phyloP scores from a whole-genome alignment of 2,888 invertebrate genomes.

The Drosophila recens region DNA sequence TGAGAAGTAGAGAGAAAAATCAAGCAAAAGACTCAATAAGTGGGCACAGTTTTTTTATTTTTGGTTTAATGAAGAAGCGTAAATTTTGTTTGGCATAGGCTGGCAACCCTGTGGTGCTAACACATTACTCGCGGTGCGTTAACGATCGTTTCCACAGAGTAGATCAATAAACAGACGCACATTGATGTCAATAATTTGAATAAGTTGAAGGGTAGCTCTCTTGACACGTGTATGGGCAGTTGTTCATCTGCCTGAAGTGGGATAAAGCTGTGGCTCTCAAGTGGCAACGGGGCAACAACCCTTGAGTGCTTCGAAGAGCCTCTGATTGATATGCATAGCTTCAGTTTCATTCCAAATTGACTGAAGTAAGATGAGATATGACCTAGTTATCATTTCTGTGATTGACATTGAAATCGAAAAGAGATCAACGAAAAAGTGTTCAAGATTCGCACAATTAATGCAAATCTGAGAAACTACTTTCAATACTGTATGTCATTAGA shows the following conservation, averaged over 20 bases:
- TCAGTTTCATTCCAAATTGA: neutral
- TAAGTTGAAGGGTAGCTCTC: constrained; percentile 60
- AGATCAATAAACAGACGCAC: constrained; percentile 27
- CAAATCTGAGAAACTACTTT: neutral
- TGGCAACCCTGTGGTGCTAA: constrained; percentile 19
- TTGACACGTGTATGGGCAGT: constrained; percentile 39
- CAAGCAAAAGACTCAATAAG: neutral
- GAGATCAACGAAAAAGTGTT: neutral
- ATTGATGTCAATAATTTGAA: constrained; percentile 33
- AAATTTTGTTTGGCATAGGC: constrained; percentile 11
- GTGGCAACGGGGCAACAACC: constrained; percentile 39
- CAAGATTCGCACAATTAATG: neutral
- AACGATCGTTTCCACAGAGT: neutral
- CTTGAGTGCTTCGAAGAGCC: constrained; percentile 13
- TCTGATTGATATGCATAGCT: neutral
- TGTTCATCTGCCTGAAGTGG: constrained; percentile 25
- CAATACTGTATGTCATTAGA: neutral
- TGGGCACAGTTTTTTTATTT: too few relatives aligned
- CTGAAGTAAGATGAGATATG: constrained; percentile 6
- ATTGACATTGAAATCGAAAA: constrained; percentile 2
- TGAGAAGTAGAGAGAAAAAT: constrained; percentile 3
- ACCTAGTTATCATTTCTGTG: neutral
- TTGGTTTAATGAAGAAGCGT: neutral
- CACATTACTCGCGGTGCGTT: neutral
- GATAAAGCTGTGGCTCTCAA: constrained; percentile 1